These are phyloP conservation scores for Nyctereutes procyonoides DNA, from an alignment of 2,113 vertebrate genomes.

Conservation along the genomic window DNA sequence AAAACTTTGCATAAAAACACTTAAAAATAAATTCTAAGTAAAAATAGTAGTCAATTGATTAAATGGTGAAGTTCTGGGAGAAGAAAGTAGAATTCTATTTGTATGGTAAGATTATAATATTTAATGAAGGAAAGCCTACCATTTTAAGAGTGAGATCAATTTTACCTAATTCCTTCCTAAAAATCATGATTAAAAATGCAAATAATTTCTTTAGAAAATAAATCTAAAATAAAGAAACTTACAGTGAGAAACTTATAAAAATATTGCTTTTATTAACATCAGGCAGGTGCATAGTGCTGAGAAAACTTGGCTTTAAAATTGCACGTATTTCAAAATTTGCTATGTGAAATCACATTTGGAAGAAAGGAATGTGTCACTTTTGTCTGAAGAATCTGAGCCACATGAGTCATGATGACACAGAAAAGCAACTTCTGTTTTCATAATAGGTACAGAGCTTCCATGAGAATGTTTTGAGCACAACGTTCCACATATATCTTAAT, in stretches of 20 bases:
- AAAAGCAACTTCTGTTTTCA: slow-evolving; percentile 9
- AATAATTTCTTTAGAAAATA: not conserved
- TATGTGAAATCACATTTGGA: not conserved
- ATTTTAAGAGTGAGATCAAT: not conserved
- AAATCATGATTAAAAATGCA: not conserved
- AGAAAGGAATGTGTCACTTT: not conserved
- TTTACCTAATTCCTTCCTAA: slow-evolving; percentile 8
- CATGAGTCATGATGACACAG: not conserved
- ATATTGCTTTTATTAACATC: not conserved
- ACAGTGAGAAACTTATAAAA: not conserved
- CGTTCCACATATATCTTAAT: not conserved
- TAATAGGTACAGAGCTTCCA: not conserved
- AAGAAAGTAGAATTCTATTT: not conserved
- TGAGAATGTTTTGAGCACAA: not conserved
- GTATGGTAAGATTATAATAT: not conserved
- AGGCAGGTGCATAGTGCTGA: not conserved
- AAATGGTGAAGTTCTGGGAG: slow-evolving; percentile 38
- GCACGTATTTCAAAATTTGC: not conserved
- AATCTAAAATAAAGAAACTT: not conserved
- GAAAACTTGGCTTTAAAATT: not conserved
- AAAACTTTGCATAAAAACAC: not conserved
- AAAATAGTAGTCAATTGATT: not conserved
- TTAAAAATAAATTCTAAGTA: slow-evolving; percentile 38
- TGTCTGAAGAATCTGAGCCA: not conserved
- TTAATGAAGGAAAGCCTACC: not conserved